Evolutionary conservation across 1,140 invertebrate genomes (phyloP), one percentile per base, ranked within the genome.

Genomic region (Drosophila bifasciata): DNA sequence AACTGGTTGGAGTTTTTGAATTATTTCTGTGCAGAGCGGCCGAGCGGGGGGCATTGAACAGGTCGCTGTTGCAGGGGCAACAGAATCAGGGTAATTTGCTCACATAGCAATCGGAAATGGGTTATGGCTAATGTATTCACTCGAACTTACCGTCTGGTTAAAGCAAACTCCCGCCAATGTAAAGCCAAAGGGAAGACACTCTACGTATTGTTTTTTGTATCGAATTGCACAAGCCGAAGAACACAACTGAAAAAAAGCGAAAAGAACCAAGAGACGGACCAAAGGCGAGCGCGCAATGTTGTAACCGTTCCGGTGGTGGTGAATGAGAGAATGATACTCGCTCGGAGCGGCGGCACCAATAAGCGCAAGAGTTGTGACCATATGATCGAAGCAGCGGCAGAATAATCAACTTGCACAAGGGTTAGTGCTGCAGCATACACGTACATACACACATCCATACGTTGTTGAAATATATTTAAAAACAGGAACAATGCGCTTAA

Each of bases 231-330:
- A 80, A 57, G 43, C 17, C 32, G 40, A 21, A 44, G 70, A 75
- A 62, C 61, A 50, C 36, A 79, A 57, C 44, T 59, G 23, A 41
- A 53, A 76, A 76, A 50, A 8, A 51, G 64, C 36, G 60, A 59
- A 66, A 75, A 76, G 45, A 52, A 59, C 66, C 44, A 62, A 67
- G 64, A 79, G 16, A 67, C 63, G 9, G 28, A 68, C 9, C 43
- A 44, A 81, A 72, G 61, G 76, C 76, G 76, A 76, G 71, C 75
- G 80, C 80, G 63, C 69, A 85, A 85, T 63, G 79, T 78, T 83
- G 79, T 70, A 79, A 75, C 32, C 72, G 57, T 25, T 39, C 1
- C 75, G 74, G 50, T 83, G 74, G 50, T 83, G 71, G 32, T 45
- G 45, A 36, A 55, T 76, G 74, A 85, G 77, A 76, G 67, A 84